A percentile compares a stretch with the other conserved stretches of the same genome.
phyloP scores from a whole-genome alignment of 2,888 invertebrate species.

The Lumbricus terrestris region DNA sequence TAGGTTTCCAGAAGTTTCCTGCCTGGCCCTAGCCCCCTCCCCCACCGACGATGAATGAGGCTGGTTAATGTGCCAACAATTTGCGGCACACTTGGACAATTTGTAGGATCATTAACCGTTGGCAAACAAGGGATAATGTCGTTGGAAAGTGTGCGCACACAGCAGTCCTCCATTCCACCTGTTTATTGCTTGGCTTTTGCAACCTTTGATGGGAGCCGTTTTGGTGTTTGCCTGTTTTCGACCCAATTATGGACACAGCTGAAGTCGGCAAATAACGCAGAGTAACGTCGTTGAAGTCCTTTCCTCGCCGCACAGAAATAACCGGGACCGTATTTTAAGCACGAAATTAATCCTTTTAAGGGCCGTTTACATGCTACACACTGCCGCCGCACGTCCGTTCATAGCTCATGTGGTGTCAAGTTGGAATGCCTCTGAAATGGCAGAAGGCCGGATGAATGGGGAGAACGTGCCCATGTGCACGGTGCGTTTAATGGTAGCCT shows the following conservation, averaged over 20 bases:
- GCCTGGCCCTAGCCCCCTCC: not conserved
- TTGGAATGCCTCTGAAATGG: not conserved
- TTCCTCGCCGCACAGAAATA: not conserved
- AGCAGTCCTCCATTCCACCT: not conserved
- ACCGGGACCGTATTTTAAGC: not conserved
- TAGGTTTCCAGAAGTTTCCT: not conserved
- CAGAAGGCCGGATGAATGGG: not conserved
- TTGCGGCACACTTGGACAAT: not conserved
- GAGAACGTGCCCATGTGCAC: constrained; percentile 3
- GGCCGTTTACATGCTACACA: not conserved
- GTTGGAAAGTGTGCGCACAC: not conserved
- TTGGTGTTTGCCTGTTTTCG: not conserved
- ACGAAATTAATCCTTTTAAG: not conserved
- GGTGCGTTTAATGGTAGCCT: not conserved
- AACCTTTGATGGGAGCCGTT: not conserved
- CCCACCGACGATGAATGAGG: not conserved
- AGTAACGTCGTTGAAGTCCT: not conserved
- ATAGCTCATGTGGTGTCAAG: not conserved
- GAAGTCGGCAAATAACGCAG: not conserved
- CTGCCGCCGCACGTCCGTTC: not conserved
- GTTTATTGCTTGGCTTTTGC: not conserved
- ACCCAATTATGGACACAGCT: not conserved
- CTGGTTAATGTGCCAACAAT: not conserved
- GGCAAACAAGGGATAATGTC: constrained; percentile 6
- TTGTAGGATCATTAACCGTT: not conserved